Evolutionary conservation across 2,113 vertebrate genomes (phyloP), one percentile per base, ranked within the genome.

Genomic region (Collichthys lucidus): DNA sequence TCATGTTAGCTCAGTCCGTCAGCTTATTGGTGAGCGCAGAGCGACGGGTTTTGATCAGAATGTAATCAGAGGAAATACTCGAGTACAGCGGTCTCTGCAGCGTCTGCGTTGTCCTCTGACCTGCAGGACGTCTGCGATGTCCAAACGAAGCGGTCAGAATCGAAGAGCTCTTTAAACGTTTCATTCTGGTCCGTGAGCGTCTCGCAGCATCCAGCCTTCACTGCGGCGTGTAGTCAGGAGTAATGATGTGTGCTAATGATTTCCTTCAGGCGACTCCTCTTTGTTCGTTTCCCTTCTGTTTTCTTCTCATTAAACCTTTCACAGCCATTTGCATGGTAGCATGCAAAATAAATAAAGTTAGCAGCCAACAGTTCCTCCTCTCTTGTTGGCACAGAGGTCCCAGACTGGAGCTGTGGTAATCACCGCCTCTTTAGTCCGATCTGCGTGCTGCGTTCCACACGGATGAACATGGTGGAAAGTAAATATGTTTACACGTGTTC

Each of bases 211-310:
- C n/a, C n/a, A n/a, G 61, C 82, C 77, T 76, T 81, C 66, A 77
- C 65, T 89, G 85, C 87, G 68, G 82, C 83, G 88, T 85, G 86
- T 88, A 92, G 90, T 92, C 85, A 86, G 85, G 89, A 87, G 88
- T 91, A 92, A 92, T 91, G 88, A 89, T 88, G 92, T 90, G 91
- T 88, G 83, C 57, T 89, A 92, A 92, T 92, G 90, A 84, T 92
- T 92, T 92, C 90, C 92, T 92, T 87, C 61, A 90, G 91, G 92
- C 90, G 55, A 88, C 87, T 92, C 90, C 88, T 91, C 87, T 88
- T 90, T 90, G 90, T 91, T 92, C 89, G 89, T 89, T 92, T 86
- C 81, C 86, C 82, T 80, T 89, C 84, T 82, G 86, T 86, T 92
- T 92, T 89, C 87, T 81, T 90, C 88, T 92, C 90, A 89, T 91